Conservation (phyloP, 1,140 invertebrate genomes). For the Lordiphosa collinella region DNA sequence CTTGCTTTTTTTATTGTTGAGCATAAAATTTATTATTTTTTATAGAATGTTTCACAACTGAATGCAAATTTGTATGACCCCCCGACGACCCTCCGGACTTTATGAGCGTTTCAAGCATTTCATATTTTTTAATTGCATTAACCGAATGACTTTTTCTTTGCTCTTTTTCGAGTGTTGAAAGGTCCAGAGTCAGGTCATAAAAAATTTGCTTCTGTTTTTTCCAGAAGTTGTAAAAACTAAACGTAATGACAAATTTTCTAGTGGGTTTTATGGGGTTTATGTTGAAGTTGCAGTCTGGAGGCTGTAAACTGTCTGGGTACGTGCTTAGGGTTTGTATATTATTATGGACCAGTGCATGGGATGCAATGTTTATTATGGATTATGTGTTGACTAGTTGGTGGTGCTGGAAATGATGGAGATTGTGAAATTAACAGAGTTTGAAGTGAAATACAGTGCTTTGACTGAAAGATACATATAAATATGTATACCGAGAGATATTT, state of each 20-base stretch:
- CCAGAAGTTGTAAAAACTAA: slow-evolving; percentile 63
- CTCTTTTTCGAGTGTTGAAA: slow-evolving; percentile 3
- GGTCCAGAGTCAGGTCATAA: slow-evolving; percentile 44
- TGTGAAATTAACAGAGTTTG: too few species aligned
- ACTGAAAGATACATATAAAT: too few species aligned
- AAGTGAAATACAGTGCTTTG: too few species aligned
- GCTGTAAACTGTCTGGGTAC: too few species aligned
- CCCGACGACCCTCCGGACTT: slow-evolving; percentile 2
- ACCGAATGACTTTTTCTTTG: slow-evolving; percentile 3
- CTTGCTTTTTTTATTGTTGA: slow-evolving; percentile 61
- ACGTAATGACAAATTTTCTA: slow-evolving; percentile 60
- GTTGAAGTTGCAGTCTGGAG: slow-evolving; percentile 17
- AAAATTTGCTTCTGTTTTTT: slow-evolving; percentile 42
- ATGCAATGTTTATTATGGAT: too few species aligned
- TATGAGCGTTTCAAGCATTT: slow-evolving; percentile 34
- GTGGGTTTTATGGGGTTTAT: slow-evolving; percentile 32
- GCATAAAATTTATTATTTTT: slow-evolving; percentile 77
- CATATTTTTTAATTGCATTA: slow-evolving; percentile 58
- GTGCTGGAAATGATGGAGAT: too few species aligned
- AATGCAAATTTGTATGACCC: slow-evolving; percentile 60
- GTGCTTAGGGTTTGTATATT: too few species aligned
- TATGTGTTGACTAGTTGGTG: too few species aligned
- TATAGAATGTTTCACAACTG: slow-evolving; percentile 77
- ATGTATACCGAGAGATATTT: too few species aligned
- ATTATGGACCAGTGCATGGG: too few species aligned